Evolutionary conservation across 2,113 vertebrate genomes (phyloP).

Genomic region (Neomonachus schauinslandi): DNA sequence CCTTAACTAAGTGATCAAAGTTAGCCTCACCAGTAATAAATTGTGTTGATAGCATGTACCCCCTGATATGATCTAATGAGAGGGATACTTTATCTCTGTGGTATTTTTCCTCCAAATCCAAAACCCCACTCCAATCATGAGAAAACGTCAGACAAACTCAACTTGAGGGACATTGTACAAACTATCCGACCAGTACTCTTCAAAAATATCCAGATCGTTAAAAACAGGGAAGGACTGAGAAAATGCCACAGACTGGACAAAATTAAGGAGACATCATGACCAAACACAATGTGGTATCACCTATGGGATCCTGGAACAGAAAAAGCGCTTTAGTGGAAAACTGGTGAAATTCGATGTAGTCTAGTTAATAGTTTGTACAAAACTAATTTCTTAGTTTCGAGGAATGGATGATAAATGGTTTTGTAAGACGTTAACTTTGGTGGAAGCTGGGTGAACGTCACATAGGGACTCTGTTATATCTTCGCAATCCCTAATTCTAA

Average conservation of each 20-base stretch:
- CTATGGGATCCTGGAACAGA: neutral
- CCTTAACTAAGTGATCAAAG: neutral
- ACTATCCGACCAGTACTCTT: neutral
- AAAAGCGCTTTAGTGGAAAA: neutral
- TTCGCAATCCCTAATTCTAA: neutral
- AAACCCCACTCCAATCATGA: neutral
- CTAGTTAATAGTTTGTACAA: neutral
- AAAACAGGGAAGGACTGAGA: neutral
- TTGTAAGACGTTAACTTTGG: neutral
- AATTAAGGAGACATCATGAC: neutral
- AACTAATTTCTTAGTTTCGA: neutral
- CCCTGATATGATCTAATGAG: neutral
- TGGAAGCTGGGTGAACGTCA: neutral
- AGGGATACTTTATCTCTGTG: neutral
- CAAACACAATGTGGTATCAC: neutral
- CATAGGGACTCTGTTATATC: neutral
- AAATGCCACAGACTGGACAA: neutral
- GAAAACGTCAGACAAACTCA: neutral
- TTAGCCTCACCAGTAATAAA: neutral
- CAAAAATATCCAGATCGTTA: neutral
- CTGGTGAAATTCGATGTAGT: neutral
- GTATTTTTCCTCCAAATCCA: neutral
- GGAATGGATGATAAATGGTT: neutral
- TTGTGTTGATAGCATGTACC: neutral
- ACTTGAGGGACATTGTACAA: neutral